Percentiles rank a stretch among this genome's conserved stretches.
phyloP scores from a whole-genome alignment of 1,140 invertebrate species.

The Anoplophora glabripennis region DNA sequence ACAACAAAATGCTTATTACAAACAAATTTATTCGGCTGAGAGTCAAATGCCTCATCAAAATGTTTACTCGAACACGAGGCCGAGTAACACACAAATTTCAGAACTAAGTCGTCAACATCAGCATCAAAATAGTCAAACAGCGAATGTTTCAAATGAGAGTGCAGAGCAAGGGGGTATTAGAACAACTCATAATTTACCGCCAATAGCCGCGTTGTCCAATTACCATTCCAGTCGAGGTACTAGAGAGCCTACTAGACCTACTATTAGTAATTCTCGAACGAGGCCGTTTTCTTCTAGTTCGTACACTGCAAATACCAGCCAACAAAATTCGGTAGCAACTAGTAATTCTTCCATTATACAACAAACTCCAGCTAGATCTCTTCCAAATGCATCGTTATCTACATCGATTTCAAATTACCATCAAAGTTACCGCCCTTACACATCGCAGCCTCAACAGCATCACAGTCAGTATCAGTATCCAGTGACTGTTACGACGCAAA shows the following conservation, averaged over 20 bases:
- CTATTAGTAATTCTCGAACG: constrained; percentile 13
- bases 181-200: constrained; percentile 54
- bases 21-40: constrained; percentile 16
- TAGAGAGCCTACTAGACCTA: constrained; percentile 40
- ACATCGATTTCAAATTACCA: too few relatives aligned
- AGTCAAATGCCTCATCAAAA: neutral
- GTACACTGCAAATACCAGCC: neutral
- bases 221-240: constrained; percentile 50
- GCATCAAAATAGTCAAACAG: neutral
- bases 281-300: constrained; percentile 19
- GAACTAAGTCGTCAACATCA: neutral
- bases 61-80: constrained; percentile 6
- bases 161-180: constrained; percentile 8
- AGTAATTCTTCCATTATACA: constrained; percentile 16
- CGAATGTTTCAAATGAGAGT: neutral
- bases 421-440: constrained; percentile 5
- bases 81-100: neutral
- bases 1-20: constrained; percentile 19
- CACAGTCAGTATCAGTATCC: constrained; percentile 13
- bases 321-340: neutral
- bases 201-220: constrained; percentile 51
- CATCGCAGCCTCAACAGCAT: constrained; percentile 11
- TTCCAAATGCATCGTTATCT: neutral
- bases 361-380: constrained; percentile 3
- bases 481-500: constrained; percentile 25